Evolutionary conservation across 92 coral and sea anemone genomes (phyloP), one percentile per base, ranked within the genome.

Genomic region (Phenganax stokvisi): DNA sequence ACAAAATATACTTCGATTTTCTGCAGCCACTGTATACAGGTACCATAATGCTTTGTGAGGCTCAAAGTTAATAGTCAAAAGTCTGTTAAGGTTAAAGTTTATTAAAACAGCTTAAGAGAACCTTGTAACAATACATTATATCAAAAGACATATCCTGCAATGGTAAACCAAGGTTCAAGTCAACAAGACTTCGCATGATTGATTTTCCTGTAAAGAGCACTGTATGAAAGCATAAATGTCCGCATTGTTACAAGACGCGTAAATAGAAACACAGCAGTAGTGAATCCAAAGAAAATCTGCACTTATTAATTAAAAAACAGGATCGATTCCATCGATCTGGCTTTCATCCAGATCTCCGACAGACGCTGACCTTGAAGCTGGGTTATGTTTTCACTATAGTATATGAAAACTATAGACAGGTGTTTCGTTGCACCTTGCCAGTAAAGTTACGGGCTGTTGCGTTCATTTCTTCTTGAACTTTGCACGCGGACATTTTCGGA

Each of bases 291-390:
- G 47, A 30, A 11, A 10, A 10, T 16, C 73, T 61, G 25, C n/a
- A 53, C n/a, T 68, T 29, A 30, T 64, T 20, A 20, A 20, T 20
- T 20, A 20, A 64, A 68, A 68, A 68, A 64, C 6, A 16, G 73
- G 73, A 68, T 68, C 73, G 73, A 68, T 68, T 68, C 73, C 31
- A 68, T 68, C 73, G 64, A 54, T 59, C 53, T 75, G 80, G 80
- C 80, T 56, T 44, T 12, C 37, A 29, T 75, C 80, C 80, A 75
- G 52, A 59, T 20, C 80, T 27, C 62, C 9, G 80, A 63, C 52
- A 56, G 65, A 59, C 61, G 27, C 37, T 75, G 80, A 75, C 80
- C 80, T 75, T 57, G 65, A 63, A 73, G 59, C 51, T 73, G 59
- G 77, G 77, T 29, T 29, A 68, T 37, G 15, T 68, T 68, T 29